Evolutionary conservation across 2,797 vertebrate species (phyloP).

Genomic region (Microctenopoma stevenorrisi): DNA sequence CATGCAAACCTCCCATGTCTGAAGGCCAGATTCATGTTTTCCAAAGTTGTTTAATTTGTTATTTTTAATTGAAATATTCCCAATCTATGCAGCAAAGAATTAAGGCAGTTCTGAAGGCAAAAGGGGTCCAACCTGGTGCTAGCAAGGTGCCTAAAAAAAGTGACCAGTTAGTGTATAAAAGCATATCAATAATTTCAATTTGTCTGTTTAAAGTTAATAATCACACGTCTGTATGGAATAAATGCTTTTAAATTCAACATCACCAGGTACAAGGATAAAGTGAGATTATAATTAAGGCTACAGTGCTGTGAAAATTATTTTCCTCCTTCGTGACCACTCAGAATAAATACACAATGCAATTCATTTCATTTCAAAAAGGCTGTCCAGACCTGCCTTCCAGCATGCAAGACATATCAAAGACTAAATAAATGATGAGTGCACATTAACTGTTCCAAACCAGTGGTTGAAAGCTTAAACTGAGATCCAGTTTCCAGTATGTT

Average conservation of each 20-base stretch:
- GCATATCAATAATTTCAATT: too few relatives aligned
- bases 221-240: not conserved
- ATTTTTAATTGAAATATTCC: not conserved
- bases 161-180: too few relatives aligned
- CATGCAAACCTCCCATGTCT: not conserved
- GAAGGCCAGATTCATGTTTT: not conserved
- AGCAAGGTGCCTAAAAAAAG: too few relatives aligned
- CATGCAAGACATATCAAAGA: not conserved
- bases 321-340: too few relatives aligned
- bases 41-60: not conserved
- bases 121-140: too few relatives aligned
- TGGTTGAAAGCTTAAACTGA: too few relatives aligned
- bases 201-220: not conserved
- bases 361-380: too few relatives aligned
- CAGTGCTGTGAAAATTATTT: too few relatives aligned
- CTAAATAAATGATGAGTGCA: not conserved
- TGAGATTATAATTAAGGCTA: not conserved
- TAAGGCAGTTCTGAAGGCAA: too few relatives aligned
- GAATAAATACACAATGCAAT: too few relatives aligned
- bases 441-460: not conserved
- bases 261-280: not conserved
- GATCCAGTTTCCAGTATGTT: too few relatives aligned
- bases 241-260: slow-evolving; percentile 8
- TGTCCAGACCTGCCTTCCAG: not conserved
- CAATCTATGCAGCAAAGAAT: too few relatives aligned